A percentile compares a stretch with the other conserved stretches of the same genome.
phyloP scores from a whole-genome alignment of 2,797 vertebrate species.

The Paramormyrops hopkinsi region DNA sequence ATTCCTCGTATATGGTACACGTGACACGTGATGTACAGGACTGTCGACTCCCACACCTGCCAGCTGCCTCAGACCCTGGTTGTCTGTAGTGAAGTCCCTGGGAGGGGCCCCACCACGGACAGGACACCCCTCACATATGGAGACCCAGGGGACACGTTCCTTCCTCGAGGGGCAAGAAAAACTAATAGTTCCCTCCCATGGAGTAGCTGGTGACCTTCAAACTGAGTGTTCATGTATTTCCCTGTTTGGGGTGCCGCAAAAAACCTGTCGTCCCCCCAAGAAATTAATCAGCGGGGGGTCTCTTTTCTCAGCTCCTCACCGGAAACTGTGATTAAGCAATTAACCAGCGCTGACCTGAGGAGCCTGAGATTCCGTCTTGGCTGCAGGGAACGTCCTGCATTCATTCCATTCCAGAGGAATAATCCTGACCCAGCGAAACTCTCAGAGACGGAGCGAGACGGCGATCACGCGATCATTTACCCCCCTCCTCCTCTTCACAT shows the following conservation, averaged over 20 bases:
- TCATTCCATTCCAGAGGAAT: background rate
- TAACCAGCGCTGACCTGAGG: background rate
- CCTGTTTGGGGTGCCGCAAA: background rate
- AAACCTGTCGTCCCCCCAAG: background rate
- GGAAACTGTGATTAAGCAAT: background rate
- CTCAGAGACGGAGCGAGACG: background rate
- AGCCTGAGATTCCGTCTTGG: background rate
- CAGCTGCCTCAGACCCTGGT: background rate
- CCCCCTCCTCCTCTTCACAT: background rate
- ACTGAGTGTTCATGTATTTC: background rate
- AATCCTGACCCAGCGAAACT: background rate
- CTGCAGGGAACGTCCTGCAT: background rate
- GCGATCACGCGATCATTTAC: background rate
- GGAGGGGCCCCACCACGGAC: background rate
- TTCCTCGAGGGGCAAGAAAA: background rate
- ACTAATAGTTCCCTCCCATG: background rate
- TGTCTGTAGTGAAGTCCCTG: background rate
- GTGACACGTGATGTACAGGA: background rate
- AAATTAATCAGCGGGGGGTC: background rate
- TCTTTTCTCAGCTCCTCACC: background rate
- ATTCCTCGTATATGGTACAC: background rate
- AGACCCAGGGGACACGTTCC: background rate
- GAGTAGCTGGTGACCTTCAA: background rate
- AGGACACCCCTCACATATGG: background rate
- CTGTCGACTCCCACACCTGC: background rate